Evolutionary conservation across 2,113 vertebrate species (phyloP), one percentile per base, ranked within the genome.

Genomic region (Formicarius rufipectus): DNA sequence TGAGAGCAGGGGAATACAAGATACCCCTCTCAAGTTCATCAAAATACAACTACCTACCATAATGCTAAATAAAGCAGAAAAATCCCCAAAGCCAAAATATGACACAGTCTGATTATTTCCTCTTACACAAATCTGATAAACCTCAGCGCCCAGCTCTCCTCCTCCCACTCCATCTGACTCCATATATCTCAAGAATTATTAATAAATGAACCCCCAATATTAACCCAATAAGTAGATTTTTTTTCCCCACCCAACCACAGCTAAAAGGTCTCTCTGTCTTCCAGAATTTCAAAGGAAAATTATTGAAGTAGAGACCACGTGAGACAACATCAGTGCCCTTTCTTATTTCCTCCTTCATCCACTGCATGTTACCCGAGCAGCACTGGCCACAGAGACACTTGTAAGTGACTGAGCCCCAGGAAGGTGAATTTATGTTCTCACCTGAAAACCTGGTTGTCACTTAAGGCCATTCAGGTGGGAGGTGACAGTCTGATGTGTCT

Each of bases 141-240:
- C 10, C 2, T 37, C 40, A 73, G 17, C 8, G 49, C 52, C 17
- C 55, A 86, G 19, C 21, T 60, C 24, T 76, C 31, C 33, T 93
- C 30, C 30, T 80, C 23, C 12, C 9, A 40, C 17, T 79, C 18
- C 16, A 37, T 52, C 33, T 82, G 39, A 64, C 23, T 67, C 23
- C 27, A 39, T 39, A 55, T 1, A 82, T 3, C 24, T 77, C 4
- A 93, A 69, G 37, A 66, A n/a, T 12, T 49, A 35, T 44, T 44
- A 3, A 64, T 53, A 60, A 31, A 6, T 8, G 44, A 55, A 2
- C 0, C 2, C 4, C 12, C 22, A 56, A 45, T 9, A 24, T 49
- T 10, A 75, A 45, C 66, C 42, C 31, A 21, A 27, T 22, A 9
- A 62, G 28, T 7, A 69, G 31, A 47, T 55, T 20, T 44, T 20